phyloP scores from a whole-genome alignment of 1,140 invertebrate species.

The Macrostomum lignano region DNA sequence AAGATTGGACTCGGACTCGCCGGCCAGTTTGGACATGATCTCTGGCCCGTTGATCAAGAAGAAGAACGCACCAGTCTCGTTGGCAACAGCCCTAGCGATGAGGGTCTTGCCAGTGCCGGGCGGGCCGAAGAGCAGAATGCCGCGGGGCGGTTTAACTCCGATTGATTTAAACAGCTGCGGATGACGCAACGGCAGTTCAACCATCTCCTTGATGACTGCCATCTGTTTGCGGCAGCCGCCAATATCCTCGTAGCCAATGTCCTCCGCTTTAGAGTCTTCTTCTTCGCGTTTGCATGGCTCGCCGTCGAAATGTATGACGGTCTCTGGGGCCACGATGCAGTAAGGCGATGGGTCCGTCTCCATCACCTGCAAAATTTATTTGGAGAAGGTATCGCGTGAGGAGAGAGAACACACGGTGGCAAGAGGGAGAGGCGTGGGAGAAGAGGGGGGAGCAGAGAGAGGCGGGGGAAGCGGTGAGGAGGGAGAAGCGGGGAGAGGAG shows the following conservation, averaged over 20 bases:
- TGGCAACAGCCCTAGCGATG: constrained; percentile 89
- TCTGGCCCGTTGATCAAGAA: constrained; percentile 96
- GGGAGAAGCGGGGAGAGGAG: too few relatives aligned
- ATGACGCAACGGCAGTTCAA: constrained; percentile 82
- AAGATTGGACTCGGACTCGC: constrained; percentile 85
- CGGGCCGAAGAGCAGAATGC: constrained; percentile 77
- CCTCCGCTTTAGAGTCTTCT: constrained; percentile 84
- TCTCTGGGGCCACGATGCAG: constrained; percentile 95
- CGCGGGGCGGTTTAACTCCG: constrained; percentile 50
- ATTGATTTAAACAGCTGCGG: constrained; percentile 76
- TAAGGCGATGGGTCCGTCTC: constrained; percentile 88
- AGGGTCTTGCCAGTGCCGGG: constrained; percentile 83
- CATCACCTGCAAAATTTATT: too few relatives aligned
- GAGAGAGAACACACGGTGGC: too few relatives aligned
- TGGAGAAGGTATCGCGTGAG: too few relatives aligned
- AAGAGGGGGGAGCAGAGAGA: too few relatives aligned
- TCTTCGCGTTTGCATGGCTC: constrained; percentile 94
- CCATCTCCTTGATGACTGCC: constrained; percentile 99
- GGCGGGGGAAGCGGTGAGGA: too few relatives aligned
- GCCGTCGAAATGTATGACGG: constrained; percentile 92
- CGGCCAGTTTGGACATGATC: constrained; percentile 97
- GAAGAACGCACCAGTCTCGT: constrained; percentile 97
- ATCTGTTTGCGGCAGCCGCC: constrained; percentile 91
- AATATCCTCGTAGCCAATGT: constrained; percentile 95
- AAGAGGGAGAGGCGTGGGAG: too few relatives aligned